These are phyloP conservation scores for Ceratosolen solmsi DNA, from an alignment of 1,140 invertebrate species.

Conservation along the genomic window DNA sequence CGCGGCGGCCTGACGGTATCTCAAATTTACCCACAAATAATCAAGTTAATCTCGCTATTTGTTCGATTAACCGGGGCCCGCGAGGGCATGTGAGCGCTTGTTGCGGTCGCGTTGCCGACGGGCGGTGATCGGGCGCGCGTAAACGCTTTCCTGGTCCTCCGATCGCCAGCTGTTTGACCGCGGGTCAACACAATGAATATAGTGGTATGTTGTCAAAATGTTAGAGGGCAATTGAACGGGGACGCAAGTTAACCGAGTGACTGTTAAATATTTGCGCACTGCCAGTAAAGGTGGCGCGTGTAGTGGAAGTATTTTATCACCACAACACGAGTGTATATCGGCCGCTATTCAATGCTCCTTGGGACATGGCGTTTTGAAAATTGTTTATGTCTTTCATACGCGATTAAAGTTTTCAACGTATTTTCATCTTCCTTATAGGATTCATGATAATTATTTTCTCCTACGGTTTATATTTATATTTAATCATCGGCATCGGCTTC, in stretches of 20 bases:
- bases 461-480: too few relatives aligned
- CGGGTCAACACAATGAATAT: background rate
- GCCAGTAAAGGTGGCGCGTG: background rate
- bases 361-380: too few relatives aligned
- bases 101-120: background rate
- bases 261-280: background rate
- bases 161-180: background rate
- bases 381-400: too few relatives aligned
- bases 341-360: too few relatives aligned
- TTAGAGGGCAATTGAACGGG: background rate
- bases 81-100: background rate
- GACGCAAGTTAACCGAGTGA: background rate
- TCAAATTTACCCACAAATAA: background rate
- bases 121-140: background rate
- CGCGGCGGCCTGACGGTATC: slow-evolving; percentile 55
- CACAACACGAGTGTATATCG: background rate
- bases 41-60: background rate
- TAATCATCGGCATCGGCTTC: too few relatives aligned
- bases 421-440: too few relatives aligned
- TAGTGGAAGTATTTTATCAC: background rate
- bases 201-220: background rate
- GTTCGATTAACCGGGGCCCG: background rate
- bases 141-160: background rate
- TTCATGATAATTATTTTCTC: too few relatives aligned
- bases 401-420: too few relatives aligned